Evolutionary conservation across 2,888 invertebrate species (phyloP), one percentile per base, ranked within the genome.

Genomic region (Zootermopsis nevadensis): DNA sequence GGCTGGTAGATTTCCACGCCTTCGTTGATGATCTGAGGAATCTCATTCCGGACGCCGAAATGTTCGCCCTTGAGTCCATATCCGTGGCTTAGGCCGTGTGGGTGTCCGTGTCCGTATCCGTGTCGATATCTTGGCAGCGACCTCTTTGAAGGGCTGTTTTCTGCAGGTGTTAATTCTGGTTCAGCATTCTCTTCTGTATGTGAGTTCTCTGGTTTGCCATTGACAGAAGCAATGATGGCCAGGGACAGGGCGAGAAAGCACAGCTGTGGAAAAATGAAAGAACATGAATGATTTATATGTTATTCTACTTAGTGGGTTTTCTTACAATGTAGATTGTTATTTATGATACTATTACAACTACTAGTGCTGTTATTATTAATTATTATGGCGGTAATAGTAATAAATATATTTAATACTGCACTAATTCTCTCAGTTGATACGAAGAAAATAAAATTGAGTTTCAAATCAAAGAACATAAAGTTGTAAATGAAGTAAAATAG

Each of bases 1-100:
- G 77, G 77, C 94, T 80, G 92, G 93, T 85, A 91, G 90, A 4
- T 94, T 60, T 60, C 27, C n/a, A 60, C 60, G 12, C 3, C n/a
- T 27, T 60, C 60, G 8, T n/a, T 60, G 60, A 60, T 60, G n/a
- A 53, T 15, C 24, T 3, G 53, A 15, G 53, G 53, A 53, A 60
- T 60, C 60, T 60, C n/a, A n/a, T 60, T 12, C 8, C 8, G 60
- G n/a, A 8, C 27, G 60, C 27, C 60, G 6, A 55, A 19, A 22
- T 55, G 6, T 55, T n/a, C 55, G 22, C 55, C 55, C 15, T 22
- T 24, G 6, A 22, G 22, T 12, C 19, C 2, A 0, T n/a, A 6
- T 55, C 15, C 55, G 7, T 6, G 1, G 7, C 8, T 22, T 7
- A 19, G 22, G 55, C n/a, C 6, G 92, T 15, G 27, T 38, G 6